Base-by-base conservation (phyloP, 2,113 vertebrate species). In the Geothlypis trichas region DNA sequence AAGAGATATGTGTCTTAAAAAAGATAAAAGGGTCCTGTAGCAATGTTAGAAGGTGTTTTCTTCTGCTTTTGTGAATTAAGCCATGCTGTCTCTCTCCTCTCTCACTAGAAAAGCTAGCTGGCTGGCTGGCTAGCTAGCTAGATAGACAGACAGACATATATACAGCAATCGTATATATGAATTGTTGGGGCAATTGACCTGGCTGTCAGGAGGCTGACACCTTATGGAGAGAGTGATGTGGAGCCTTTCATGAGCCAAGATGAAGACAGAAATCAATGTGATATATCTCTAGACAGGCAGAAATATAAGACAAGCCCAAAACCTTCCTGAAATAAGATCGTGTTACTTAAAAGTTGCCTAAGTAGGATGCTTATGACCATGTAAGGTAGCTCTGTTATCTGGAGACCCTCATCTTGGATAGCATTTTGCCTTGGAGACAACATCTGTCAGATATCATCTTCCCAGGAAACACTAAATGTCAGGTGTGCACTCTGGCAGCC, bases 11-110 rank as follows among this genome's bases (percentile, higher is more conserved):
- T 52, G 4, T 65, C 14, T 39, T 72, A 20, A 49, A 33, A 77
- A 26, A 3, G 5, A 41, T 7, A 35, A 19, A 54, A 66, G 1
- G 10, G 7, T 27, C 27, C 46, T 67, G 23, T 7, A 67, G 5
- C 12, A 4, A 0, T 1, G 5, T 83, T 68, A 35, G 27, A 76
- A 73, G 5, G 20, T 37, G 8, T 61, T 76, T 67, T 83, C 15
- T 68, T 79, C 37, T 46, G 31, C 20, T 74, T 69, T 73, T 58
- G 28, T 80, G 23, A 84, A 46, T 47, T 66, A 76, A 84, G 3
- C 4, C 0, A 1, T 54, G 8, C 4, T 55, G 5, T 41, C 7
- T 15, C 8, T 77, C 24, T 65, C 4, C 11, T 52, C 2, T 69
- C 21, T 81, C 9, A 33, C 7, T 15, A 1, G 9, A 21, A 61